Percentiles rank a stretch among this genome's conserved stretches.
phyloP scores from a whole-genome alignment of 2,888 invertebrate species.

The Choristoneura rosaceana region DNA sequence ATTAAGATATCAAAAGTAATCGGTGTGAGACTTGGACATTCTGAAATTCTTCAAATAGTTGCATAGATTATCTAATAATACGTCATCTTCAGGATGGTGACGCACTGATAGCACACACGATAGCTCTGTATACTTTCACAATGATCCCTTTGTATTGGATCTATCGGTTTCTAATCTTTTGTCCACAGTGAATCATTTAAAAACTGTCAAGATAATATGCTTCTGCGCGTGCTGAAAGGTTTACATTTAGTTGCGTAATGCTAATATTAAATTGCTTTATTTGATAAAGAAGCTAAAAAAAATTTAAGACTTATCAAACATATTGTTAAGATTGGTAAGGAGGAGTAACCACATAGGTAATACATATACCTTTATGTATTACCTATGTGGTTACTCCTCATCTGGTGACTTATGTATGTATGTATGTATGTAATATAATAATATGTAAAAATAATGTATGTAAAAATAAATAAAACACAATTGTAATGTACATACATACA shows the following conservation, averaged over 20 bases:
- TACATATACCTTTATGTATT: too few species aligned
- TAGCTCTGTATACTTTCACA: conserved; percentile 34
- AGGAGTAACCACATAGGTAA: too few species aligned
- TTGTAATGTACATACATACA: too few species aligned
- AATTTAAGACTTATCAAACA: neutral
- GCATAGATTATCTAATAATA: conserved; percentile 58
- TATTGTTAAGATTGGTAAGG: too few species aligned
- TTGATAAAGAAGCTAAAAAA: neutral
- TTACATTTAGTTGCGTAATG: conserved; percentile 32
- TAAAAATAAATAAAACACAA: too few species aligned
- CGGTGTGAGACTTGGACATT: conserved; percentile 61
- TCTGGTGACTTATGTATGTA: too few species aligned
- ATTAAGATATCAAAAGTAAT: conserved; percentile 70
- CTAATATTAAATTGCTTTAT: neutral
- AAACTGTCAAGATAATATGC: conserved; percentile 10
- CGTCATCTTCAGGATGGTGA: conserved; percentile 49
- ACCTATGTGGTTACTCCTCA: too few species aligned
- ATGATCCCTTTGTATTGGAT: conserved; percentile 25
- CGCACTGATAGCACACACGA: conserved; percentile 46
- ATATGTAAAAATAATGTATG: too few species aligned
- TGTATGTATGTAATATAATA: too few species aligned
- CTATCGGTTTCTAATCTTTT: conserved; percentile 24
- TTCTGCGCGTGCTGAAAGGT: conserved; percentile 7
- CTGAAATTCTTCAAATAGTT: conserved; percentile 70
- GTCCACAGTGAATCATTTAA: conserved; percentile 26